phyloP scores from a whole-genome alignment of 2,888 invertebrate genomes.

The Graphium colonna region DNA sequence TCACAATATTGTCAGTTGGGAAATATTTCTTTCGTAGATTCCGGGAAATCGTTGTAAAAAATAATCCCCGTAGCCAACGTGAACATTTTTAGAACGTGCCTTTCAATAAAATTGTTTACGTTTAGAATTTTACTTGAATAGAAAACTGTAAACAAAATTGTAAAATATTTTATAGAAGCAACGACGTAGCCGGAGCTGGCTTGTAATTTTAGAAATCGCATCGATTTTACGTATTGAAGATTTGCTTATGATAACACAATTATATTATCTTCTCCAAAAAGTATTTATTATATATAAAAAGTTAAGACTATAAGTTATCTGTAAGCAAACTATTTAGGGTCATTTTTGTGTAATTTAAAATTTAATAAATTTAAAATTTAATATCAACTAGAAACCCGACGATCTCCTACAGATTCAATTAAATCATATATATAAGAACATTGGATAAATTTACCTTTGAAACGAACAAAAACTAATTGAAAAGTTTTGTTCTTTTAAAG shows the following conservation, averaged over 20 bases:
- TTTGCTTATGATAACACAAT: background rate
- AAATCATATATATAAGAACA: too few species aligned
- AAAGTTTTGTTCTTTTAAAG: too few species aligned
- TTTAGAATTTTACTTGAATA: background rate
- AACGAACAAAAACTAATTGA: too few species aligned
- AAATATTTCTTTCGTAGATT: constrained; percentile 4
- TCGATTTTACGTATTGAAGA: background rate
- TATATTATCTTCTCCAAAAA: too few species aligned
- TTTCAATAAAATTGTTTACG: constrained; percentile 1
- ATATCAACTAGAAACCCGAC: too few species aligned
- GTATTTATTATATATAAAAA: too few species aligned
- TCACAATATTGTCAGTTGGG: background rate
- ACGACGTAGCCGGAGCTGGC: background rate
- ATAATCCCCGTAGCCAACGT: background rate
- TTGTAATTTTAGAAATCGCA: background rate
- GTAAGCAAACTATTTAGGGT: too few species aligned
- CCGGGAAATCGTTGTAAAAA: background rate
- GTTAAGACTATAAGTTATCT: too few species aligned
- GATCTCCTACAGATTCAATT: too few species aligned
- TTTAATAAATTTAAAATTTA: too few species aligned
- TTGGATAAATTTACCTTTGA: too few species aligned
- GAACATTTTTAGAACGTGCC: background rate
- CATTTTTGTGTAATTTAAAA: too few species aligned
- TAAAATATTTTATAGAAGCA: background rate
- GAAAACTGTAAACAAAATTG: background rate